Percentiles rank a stretch among this genome's conserved stretches.
Conservation (phyloP, 2,888 invertebrate species). For the Yponomeuta malinellus region DNA sequence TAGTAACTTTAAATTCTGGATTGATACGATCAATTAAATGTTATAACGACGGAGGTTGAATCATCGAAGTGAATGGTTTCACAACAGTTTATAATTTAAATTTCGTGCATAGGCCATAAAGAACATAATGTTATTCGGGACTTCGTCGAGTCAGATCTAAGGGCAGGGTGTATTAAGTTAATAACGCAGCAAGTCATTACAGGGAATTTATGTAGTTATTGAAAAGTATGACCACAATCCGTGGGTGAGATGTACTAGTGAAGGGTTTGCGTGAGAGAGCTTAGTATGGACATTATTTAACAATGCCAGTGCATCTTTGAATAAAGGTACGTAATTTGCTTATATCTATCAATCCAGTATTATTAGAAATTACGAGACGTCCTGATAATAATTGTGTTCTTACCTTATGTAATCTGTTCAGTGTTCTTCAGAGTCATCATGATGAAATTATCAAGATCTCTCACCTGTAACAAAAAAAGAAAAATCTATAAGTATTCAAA, state of each 20-base stretch:
- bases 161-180: not conserved
- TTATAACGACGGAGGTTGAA: not conserved
- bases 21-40: not conserved
- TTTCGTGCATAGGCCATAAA: not conserved
- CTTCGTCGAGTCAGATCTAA: not conserved
- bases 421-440: constrained; percentile 53
- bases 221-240: not conserved
- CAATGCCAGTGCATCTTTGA: too few species aligned
- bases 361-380: too few species aligned
- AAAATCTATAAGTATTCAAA: not conserved
- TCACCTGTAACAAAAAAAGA: constrained; percentile 60
- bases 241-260: too few species aligned
- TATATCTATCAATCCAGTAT: too few species aligned
- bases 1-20: too few species aligned
- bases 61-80: not conserved
- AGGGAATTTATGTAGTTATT: not conserved
- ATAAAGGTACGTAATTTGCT: too few species aligned
- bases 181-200: not conserved
- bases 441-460: constrained; percentile 37
- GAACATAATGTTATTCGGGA: not conserved
- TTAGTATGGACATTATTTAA: too few species aligned
- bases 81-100: not conserved
- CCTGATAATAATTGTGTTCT: constrained; percentile 15
- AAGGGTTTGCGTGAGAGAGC: too few species aligned
- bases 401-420: constrained; percentile 62